These are phyloP conservation scores for Tachina grossa DNA, from an alignment of 2,888 invertebrate genomes.

Conservation along the genomic window DNA sequence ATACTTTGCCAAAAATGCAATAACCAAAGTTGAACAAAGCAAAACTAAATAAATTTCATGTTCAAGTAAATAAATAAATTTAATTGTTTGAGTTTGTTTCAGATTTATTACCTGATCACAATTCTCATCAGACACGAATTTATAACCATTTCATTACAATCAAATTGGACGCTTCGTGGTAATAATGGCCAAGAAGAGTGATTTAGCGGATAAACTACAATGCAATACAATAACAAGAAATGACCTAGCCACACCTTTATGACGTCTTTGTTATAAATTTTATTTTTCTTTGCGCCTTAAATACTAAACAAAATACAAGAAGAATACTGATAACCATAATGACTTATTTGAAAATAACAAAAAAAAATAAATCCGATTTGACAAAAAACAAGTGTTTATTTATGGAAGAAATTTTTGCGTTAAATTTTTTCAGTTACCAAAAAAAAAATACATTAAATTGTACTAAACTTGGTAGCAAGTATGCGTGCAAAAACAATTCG, in stretches of 20 bases:
- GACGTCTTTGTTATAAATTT: constrained; percentile 19
- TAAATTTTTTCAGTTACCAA: constrained; percentile 16
- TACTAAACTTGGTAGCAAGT: constrained; percentile 47
- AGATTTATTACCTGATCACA: constrained; percentile 3
- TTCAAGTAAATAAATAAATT: constrained; percentile 31
- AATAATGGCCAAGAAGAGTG: constrained; percentile 27
- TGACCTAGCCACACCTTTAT: constrained; percentile 62
- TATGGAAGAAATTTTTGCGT: constrained; percentile 50
- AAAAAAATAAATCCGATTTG: background rate
- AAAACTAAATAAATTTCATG: constrained; percentile 31
- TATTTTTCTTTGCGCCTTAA: background rate
- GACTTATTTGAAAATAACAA: background rate
- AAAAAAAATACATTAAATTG: constrained; percentile 11
- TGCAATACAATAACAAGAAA: constrained; percentile 22
- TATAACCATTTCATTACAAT: constrained; percentile 57
- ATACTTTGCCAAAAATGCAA: background rate
- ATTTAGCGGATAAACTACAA: constrained; percentile 34
- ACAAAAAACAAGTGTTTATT: constrained; percentile 29
- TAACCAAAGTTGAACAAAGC: constrained; percentile 15
- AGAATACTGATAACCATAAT: background rate
- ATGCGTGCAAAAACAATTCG: background rate
- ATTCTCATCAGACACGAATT: constrained; percentile 45
- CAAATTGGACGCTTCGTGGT: constrained; percentile 53
- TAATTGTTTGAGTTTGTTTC: constrained; percentile 25
- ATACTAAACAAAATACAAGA: constrained; percentile 23